Evolutionary conservation across 2,888 invertebrate species (phyloP).

Genomic region (Acrobeloides nanus): DNA sequence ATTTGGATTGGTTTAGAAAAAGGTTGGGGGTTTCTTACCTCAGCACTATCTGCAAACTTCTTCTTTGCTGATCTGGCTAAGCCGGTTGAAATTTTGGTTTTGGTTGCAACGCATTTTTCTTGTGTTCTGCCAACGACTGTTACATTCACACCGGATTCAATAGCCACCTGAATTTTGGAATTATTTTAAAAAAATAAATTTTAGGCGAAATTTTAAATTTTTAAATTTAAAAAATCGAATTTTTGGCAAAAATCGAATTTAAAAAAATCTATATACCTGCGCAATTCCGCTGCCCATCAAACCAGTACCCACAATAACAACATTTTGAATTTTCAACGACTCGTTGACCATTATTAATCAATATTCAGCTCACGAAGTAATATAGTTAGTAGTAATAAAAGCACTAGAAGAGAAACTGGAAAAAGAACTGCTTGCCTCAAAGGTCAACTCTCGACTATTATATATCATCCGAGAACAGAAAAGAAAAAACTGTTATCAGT

Average conservation of each 20-base stretch:
- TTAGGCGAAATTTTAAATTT: background rate
- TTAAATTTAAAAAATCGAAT: background rate
- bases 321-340: constrained; percentile 19
- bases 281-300: constrained; percentile 50
- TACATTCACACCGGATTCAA: constrained; percentile 74
- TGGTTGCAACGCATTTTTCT: constrained; percentile 68
- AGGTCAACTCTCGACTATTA: too few species aligned
- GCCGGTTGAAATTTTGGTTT: constrained; percentile 66
- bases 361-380: too few species aligned
- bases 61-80: constrained; percentile 72
- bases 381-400: too few species aligned
- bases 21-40: constrained; percentile 22
- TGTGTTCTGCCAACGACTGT: constrained; percentile 71
- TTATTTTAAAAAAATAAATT: constrained; percentile 25
- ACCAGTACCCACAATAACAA: constrained; percentile 46
- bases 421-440: too few species aligned
- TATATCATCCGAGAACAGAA: too few species aligned
- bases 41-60: constrained; percentile 55
- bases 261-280: constrained; percentile 39
- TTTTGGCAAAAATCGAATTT: too few species aligned
- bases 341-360: too few species aligned
- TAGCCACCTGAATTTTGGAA: constrained; percentile 70
- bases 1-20: background rate
- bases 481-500: too few species aligned
- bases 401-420: too few species aligned